Evolutionary conservation across 2,888 invertebrate genomes (phyloP), one percentile per base, ranked within the genome.

Genomic region (Phrixothrix hirtus): DNA sequence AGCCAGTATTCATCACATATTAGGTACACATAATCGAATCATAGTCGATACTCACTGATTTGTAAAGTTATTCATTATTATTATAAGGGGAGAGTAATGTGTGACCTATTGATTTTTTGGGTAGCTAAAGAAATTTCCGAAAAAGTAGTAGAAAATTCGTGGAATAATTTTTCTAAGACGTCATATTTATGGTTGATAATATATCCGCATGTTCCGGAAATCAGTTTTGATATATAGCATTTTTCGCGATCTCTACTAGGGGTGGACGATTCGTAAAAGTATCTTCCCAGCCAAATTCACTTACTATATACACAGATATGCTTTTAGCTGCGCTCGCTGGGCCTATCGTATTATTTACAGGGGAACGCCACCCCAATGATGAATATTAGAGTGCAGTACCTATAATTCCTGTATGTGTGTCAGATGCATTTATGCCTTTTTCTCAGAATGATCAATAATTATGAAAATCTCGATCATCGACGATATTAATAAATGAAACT

Each of bases 291-390:
- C 68, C 70, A 73, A 75, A 74, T 75, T 74, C 75, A 74, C 75
- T 74, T 75, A 74, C 71, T 73, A 70, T 68, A 72, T 74, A 75
- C 75, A 75, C 74, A 75, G 64, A 64, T 64, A 64, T 64, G 64
- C 64, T 64, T 64, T 64, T 64, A 64, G 64, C 61, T 49, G 54
- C 60, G 55, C 55, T 60, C 59, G 36, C 59, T 57, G 48, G 48
- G 48, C 48, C 52, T 56, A 56, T 52, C 43, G 56, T 56, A 56
- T 57, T 61, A 61, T 60, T 60, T 60, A 59, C 61, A 59, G 52
- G 59, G 61, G 61, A 59, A 57, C 43, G 44, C 48, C 52, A 52
- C 56, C 56, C 56, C 45, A 51, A 55, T 48, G 55, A 55, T 44
- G 46, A 55, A 47, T 43, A 55, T 45, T 35, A 35, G 37, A n/a